phyloP scores from a whole-genome alignment of 2,113 vertebrate species.

The Mirza zaza region DNA sequence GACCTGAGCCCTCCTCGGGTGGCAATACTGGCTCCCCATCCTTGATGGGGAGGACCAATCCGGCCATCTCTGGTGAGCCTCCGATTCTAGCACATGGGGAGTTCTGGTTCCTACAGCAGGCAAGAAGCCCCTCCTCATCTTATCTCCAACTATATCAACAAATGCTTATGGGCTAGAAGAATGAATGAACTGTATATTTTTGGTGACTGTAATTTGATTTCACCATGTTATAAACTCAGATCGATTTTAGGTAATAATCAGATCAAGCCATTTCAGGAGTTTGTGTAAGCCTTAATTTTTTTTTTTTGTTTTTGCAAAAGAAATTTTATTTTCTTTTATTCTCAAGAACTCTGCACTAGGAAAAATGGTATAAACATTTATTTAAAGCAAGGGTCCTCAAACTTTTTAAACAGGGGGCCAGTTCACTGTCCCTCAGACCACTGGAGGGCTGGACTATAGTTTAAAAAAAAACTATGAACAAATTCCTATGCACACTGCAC shows the following conservation, averaged over 20 bases:
- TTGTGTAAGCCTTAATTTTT: not conserved
- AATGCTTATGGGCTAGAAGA: not conserved
- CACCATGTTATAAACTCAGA: not conserved
- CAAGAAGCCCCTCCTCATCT: not conserved
- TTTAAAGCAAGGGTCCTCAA: too few species aligned
- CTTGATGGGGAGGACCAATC: not conserved
- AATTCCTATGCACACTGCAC: too few species aligned
- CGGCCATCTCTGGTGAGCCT: not conserved
- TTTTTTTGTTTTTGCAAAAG: too few species aligned
- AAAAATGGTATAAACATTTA: too few species aligned
- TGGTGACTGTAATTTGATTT: not conserved
- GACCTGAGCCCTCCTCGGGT: not conserved
- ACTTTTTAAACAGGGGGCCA: too few species aligned
- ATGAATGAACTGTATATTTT: not conserved
- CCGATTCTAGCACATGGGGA: not conserved
- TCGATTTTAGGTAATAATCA: not conserved
- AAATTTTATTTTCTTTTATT: too few species aligned
- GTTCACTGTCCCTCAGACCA: too few species aligned
- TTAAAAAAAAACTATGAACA: too few species aligned
- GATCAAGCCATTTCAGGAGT: not conserved
- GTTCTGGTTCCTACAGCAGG: not conserved
- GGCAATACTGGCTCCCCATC: not conserved
- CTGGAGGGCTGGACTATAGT: too few species aligned
- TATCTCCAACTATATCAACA: too few species aligned
- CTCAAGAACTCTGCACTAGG: too few species aligned